Conservation (phyloP, 2,113 vertebrate species). For the Lontra canadensis region DNA sequence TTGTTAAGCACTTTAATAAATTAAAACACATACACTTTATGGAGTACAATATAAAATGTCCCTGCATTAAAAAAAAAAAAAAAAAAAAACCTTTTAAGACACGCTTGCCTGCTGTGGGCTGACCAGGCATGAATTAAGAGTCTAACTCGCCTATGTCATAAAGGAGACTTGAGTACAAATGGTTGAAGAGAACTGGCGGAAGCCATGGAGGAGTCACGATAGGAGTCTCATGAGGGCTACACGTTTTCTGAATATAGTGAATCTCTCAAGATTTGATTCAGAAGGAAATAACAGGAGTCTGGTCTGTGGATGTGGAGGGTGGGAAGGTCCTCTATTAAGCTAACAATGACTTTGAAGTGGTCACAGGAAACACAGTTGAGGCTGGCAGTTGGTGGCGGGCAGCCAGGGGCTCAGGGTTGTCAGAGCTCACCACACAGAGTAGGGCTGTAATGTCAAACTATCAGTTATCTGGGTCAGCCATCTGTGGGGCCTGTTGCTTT, state of each 20-base stretch:
- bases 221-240: neutral
- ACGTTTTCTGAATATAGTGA: neutral
- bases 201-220: neutral
- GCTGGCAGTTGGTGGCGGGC: slow-evolving; percentile 8
- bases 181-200: neutral
- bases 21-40: slow-evolving; percentile 40
- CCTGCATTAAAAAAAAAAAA: slow-evolving; percentile 1
- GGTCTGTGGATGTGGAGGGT: neutral
- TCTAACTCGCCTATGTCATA: neutral
- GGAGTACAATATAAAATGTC: neutral
- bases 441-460: neutral
- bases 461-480: slow-evolving; percentile 47
- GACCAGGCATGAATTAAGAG: neutral
- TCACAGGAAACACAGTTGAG: neutral
- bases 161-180: neutral
- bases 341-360: neutral
- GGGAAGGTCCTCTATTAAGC: neutral
- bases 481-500: slow-evolving; percentile 51
- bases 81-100: neutral
- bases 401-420: slow-evolving; percentile 6
- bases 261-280: neutral
- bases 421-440: neutral
- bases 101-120: neutral
- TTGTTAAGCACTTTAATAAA: slow-evolving; percentile 55
- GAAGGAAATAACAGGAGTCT: neutral